Evolutionary conservation across 2,888 invertebrate species (phyloP).

Genomic region (Charanyca ferruginea): DNA sequence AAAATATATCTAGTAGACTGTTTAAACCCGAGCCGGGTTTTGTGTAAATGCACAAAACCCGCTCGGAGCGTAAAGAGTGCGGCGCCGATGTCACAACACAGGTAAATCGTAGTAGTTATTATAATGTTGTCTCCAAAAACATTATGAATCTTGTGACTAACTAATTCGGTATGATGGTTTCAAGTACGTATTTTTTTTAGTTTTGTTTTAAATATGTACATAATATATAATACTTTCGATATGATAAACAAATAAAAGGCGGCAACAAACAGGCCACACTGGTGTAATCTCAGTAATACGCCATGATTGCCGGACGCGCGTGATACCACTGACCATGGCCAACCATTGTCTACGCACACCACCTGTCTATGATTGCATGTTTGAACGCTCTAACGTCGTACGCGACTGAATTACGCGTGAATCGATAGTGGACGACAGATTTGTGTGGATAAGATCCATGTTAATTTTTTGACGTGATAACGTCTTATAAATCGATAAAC

Average conservation of each 20-base stretch:
- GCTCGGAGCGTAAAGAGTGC: too few relatives aligned
- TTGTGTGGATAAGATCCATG: conserved; percentile 62
- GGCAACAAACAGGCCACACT: conserved; percentile 44
- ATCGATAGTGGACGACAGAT: conserved; percentile 59
- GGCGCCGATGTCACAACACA: too few relatives aligned
- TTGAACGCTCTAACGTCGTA: conserved; percentile 69
- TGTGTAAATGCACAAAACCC: too few relatives aligned
- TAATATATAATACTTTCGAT: conserved; percentile 6
- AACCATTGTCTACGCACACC: conserved; percentile 66
- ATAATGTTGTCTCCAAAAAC: too few relatives aligned
- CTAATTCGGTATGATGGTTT: too few relatives aligned
- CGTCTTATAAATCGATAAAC: too few relatives aligned
- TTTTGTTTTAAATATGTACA: conserved; percentile 6
- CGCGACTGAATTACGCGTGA: conserved; percentile 87
- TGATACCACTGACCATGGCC: conserved; percentile 56
- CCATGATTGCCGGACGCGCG: conserved; percentile 66
- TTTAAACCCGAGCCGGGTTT: too few relatives aligned
- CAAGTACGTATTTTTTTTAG: too few relatives aligned
- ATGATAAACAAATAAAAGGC: conserved; percentile 45
- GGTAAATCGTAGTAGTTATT: too few relatives aligned
- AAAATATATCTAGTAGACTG: too few relatives aligned
- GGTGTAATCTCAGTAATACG: conserved; percentile 69
- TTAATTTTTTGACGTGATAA: neutral
- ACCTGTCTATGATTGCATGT: conserved; percentile 71
- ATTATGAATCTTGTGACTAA: too few relatives aligned